Conservation (phyloP, 2,888 invertebrate genomes). For the Drosophila antonietae region DNA sequence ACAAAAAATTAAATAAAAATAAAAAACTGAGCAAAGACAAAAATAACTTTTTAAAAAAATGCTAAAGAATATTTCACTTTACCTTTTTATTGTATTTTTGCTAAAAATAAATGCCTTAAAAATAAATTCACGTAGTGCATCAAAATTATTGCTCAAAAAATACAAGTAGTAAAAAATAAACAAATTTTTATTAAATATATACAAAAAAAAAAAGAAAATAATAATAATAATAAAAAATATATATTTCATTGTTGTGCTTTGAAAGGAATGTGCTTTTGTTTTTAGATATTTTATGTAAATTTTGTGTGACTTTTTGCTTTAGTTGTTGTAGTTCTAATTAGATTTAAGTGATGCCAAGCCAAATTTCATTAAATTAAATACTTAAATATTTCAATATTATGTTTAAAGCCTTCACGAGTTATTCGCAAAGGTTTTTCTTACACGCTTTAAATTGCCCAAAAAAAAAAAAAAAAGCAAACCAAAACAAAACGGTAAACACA, state of each 20-base stretch:
- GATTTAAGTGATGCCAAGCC: background rate
- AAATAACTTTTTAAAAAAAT: conserved; percentile 15
- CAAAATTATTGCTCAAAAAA: conserved; percentile 29
- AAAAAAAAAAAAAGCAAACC: conserved; percentile 1
- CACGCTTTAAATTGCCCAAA: background rate
- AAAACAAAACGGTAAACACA: conserved; percentile 33
- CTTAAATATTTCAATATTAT: too few species aligned
- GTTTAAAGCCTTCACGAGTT: background rate
- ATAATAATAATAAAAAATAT: background rate
- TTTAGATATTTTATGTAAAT: conserved; percentile 79
- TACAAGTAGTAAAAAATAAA: conserved; percentile 17
- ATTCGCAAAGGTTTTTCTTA: background rate
- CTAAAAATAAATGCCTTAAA: conserved; percentile 54
- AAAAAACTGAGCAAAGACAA: conserved; percentile 27
- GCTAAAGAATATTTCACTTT: conserved; percentile 3
- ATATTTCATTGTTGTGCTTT: conserved; percentile 72
- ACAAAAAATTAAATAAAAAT: conserved; percentile 45
- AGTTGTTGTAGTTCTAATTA: conserved; percentile 61
- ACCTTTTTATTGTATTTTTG: conserved; percentile 18
- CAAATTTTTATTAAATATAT: conserved; percentile 30
- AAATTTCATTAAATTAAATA: background rate
- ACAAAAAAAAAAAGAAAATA: conserved; percentile 8
- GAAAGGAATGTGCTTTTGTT: conserved; percentile 76
- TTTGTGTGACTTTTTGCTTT: conserved; percentile 63
- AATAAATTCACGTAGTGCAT: conserved; percentile 32